Evolutionary conservation across 2,797 vertebrate species (phyloP).

Genomic region (Vipera ursinii): DNA sequence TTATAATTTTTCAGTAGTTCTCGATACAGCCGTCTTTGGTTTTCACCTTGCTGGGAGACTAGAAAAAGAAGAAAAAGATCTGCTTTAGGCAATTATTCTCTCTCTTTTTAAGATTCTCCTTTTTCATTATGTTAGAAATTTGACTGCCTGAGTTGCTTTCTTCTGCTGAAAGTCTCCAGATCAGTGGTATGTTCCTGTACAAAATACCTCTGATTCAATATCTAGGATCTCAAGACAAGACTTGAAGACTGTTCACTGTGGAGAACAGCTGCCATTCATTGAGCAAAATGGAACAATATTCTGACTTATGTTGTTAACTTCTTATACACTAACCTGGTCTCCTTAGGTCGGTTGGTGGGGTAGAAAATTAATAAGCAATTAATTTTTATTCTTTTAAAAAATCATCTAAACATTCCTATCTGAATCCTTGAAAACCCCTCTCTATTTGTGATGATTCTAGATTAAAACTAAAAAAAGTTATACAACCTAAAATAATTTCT

Average conservation of each 20-base stretch:
- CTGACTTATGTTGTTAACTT: background rate
- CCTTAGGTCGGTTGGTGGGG: background rate
- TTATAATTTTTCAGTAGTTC: conserved; percentile 84
- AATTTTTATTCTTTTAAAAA: background rate
- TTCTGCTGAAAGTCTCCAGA: background rate
- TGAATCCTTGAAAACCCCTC: background rate
- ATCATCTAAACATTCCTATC: background rate
- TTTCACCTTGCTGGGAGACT: conserved; percentile 81
- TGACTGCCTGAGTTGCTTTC: background rate
- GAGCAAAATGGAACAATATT: background rate
- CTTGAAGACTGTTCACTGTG: background rate
- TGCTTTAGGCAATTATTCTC: background rate
- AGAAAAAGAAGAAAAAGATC: conserved; percentile 1
- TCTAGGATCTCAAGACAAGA: background rate
- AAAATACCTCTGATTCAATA: background rate
- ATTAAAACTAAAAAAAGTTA: background rate
- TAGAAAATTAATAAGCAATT: background rate
- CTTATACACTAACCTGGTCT: background rate
- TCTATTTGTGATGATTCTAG: background rate
- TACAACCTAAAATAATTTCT: background rate
- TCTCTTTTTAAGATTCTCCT: background rate
- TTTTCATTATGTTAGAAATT: background rate
- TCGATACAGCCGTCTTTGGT: conserved; percentile 84
- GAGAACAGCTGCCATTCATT: background rate
- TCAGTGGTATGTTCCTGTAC: background rate